Base-by-base conservation (phyloP, 1,140 invertebrate species). In the Solen grandis region DNA sequence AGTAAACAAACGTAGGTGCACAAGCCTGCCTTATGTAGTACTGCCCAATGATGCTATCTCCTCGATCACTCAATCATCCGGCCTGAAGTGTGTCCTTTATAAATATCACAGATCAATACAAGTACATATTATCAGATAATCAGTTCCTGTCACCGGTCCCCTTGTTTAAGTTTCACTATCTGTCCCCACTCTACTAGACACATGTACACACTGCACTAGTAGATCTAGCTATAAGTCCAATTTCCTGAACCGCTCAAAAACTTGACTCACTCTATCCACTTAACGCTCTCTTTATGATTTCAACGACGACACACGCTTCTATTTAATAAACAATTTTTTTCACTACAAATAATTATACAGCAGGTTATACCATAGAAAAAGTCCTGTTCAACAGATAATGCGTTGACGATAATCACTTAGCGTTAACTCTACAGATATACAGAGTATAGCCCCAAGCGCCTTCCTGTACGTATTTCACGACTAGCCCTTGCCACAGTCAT, bases 111-210 rank as follows among this genome's bases (percentile, higher is more conserved):
- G 74, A 77, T 77, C 74, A 77, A 77, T 77, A 77, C 62, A 77
- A 50, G 25, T 57, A 77, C 65, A 65, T 77, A 77, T 77, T 65
- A 66, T 77, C 74, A 77, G 74, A 65, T 77, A 77, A 77, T 77
- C 74, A 66, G 41, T 35, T 77, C 74, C 60, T 77, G 74, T 52
- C 74, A 77, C 38, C 41, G 41, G 41, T 8, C 19, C 41, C 41
- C 8, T 19, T 46, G 41, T 46, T 8, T 19, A 46, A 19, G 8
- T 46, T 46, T 46, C 41, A 46, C 41, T 19, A 46, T 10, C 8
- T 19, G 19, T n/a, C 41, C 8, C 41, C 19, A 10, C 8, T 46
- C 41, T 8, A 46, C 19, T 8, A 19, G 8, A 46, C 41, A 46
- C 41, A 46, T 46, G 41, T 46, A 46, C 41, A 46, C 41, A 46